Evolutionary conservation across 2,888 invertebrate species (phyloP).

Genomic region (Boloria selene): DNA sequence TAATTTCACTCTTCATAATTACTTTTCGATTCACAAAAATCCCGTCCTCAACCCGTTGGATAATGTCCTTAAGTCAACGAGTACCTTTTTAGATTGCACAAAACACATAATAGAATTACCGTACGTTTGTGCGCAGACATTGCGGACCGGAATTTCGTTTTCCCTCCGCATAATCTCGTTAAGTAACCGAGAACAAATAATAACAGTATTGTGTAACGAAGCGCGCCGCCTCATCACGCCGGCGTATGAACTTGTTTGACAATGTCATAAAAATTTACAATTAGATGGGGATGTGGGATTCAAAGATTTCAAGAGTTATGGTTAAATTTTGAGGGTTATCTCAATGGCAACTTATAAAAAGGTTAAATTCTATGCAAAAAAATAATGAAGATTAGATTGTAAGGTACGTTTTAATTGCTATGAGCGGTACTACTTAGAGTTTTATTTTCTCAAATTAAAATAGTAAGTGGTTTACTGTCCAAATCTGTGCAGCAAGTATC

Average conservation of each 20-base stretch:
- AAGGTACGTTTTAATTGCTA: too few species aligned
- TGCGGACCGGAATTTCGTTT: conserved; percentile 21
- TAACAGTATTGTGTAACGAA: conserved; percentile 39
- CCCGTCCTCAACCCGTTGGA: too few species aligned
- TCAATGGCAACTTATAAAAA: too few species aligned
- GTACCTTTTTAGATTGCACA: conserved; percentile 9
- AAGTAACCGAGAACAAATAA: conserved; percentile 37
- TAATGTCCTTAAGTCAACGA: neutral
- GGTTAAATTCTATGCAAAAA: too few species aligned
- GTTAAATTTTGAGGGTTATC: neutral
- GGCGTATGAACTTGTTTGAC: conserved; percentile 19
- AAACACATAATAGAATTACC: conserved; percentile 25
- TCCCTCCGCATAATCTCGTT: conserved; percentile 31
- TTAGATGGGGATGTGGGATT: neutral
- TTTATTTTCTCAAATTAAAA: too few species aligned
- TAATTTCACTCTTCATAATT: too few species aligned
- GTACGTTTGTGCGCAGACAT: conserved; percentile 18
- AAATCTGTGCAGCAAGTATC: too few species aligned
- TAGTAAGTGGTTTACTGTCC: too few species aligned
- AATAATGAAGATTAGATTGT: too few species aligned
- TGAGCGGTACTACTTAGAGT: too few species aligned
- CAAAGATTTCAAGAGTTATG: neutral
- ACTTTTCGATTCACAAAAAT: too few species aligned
- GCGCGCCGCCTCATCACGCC: conserved; percentile 31
- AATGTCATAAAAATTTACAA: conserved; percentile 9